Evolutionary conservation across 2,888 invertebrate species (phyloP), one percentile per base, ranked within the genome.

Genomic region (Actias luna): DNA sequence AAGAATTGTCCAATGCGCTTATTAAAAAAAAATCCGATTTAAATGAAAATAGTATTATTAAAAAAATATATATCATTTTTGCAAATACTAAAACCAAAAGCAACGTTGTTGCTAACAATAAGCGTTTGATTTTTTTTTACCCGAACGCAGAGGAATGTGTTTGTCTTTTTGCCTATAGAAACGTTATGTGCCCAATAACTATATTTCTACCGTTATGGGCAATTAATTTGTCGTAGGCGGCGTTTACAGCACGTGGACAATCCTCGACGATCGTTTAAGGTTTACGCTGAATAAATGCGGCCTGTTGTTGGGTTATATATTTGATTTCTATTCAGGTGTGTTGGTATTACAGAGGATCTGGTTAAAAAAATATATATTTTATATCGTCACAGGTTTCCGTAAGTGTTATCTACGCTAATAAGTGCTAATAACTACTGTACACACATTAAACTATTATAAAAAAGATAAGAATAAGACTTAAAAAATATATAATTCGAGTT

Each of bases 161-260:
- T 62, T 64, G 63, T 58, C 61, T 64, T 64, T 64, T 64, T 61
- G 63, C 63, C 63, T 63, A 59, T 59, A 52, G 59, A 59, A 39
- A 58, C 58, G 60, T 64, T 63, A 36, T 63, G 58, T 36, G 61
- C 22, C 75, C 83, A 80, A 82, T 84, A 82, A 76, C 84, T 74
- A 81, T 86, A 84, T 79, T 81, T 86, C 70, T 74, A 76, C 74
- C 73, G 81, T 80, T 83, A 85, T 82, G 70, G 83, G 76, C 86
- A 78, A 85, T 85, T 84, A 82, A 83, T 85, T 83, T 84, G 82
- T 80, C 76, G 78, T 75, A 76, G 77, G 74, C 75, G 74, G 74
- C 69, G 77, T 71, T 78, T 76, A 79, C 79, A 77, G 70, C 67
- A 68, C 66, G 63, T 55, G 63, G 61, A 67, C 70, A 70, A 73